Conservation (phyloP, 2,113 vertebrate genomes). For the Chionomys nivalis region DNA sequence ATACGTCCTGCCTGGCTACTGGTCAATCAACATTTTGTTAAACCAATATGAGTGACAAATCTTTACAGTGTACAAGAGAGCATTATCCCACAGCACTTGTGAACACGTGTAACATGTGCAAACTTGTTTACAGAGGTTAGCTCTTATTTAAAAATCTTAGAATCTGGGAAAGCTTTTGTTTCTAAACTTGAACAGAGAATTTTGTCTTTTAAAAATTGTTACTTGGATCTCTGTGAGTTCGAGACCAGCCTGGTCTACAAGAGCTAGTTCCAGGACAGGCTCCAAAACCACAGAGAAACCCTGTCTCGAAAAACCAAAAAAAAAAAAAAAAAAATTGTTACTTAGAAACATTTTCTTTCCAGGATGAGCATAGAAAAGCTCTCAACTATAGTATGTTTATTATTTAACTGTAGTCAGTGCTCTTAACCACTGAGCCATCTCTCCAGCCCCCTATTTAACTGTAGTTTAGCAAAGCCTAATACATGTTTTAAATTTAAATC, state of each 20-base stretch:
- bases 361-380: background rate
- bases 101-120: too few species aligned
- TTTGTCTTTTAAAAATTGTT: conserved; percentile 30
- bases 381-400: background rate
- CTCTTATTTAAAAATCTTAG: conserved; percentile 4
- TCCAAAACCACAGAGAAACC: too few species aligned
- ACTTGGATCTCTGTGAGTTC: too few species aligned
- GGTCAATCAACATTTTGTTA: too few species aligned
- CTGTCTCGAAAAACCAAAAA: too few species aligned
- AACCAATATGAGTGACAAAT: too few species aligned
- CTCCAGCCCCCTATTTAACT: too few species aligned
- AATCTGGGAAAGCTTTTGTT: background rate
- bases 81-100: background rate
- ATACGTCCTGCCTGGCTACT: too few species aligned
- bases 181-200: background rate
- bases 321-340: background rate
- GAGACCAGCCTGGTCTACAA: too few species aligned
- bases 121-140: background rate
- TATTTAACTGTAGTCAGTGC: background rate
- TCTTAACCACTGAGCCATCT: too few species aligned
- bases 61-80: too few species aligned
- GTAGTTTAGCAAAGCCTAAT: conserved; percentile 10
- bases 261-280: too few species aligned
- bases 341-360: conserved; percentile 34
- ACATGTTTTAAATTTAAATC: background rate